phyloP scores from a whole-genome alignment of 2,797 vertebrate genomes.

The Monodelphis domestica region DNA sequence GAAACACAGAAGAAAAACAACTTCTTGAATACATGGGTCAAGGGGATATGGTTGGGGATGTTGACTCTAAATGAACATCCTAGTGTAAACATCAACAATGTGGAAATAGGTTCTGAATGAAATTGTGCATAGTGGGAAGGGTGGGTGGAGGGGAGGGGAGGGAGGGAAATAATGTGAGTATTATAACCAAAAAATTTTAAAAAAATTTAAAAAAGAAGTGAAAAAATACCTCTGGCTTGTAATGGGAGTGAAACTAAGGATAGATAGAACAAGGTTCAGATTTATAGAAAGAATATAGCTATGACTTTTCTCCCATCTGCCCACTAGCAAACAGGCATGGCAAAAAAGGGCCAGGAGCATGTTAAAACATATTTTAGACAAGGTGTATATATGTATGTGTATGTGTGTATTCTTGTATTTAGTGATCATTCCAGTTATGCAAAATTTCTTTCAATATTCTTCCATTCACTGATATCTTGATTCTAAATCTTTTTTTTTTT shows the following conservation, averaged over 20 bases:
- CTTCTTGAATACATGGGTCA: too few relatives aligned
- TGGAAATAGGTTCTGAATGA: too few relatives aligned
- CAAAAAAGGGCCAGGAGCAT: background rate
- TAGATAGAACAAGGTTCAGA: background rate
- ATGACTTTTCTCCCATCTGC: background rate
- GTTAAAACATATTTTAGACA: background rate
- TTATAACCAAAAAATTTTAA: too few relatives aligned
- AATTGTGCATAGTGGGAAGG: too few relatives aligned
- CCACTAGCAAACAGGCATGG: background rate
- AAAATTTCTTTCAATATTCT: background rate
- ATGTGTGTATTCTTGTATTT: background rate
- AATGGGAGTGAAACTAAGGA: background rate
- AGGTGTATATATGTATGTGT: background rate
- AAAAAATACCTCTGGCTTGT: background rate
- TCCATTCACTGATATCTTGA: background rate
- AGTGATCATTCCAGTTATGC: background rate
- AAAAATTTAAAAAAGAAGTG: too few relatives aligned
- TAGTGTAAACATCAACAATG: too few relatives aligned
- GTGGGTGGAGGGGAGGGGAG: too few relatives aligned
- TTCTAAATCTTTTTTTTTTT: background rate
- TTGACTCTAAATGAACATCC: too few relatives aligned
- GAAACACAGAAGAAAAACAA: too few relatives aligned
- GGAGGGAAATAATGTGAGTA: too few relatives aligned
- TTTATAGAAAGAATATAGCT: background rate
- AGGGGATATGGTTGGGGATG: too few relatives aligned